These are phyloP conservation scores for Diarsia rubi DNA, from an alignment of 2,888 invertebrate species.

Conservation along the genomic window DNA sequence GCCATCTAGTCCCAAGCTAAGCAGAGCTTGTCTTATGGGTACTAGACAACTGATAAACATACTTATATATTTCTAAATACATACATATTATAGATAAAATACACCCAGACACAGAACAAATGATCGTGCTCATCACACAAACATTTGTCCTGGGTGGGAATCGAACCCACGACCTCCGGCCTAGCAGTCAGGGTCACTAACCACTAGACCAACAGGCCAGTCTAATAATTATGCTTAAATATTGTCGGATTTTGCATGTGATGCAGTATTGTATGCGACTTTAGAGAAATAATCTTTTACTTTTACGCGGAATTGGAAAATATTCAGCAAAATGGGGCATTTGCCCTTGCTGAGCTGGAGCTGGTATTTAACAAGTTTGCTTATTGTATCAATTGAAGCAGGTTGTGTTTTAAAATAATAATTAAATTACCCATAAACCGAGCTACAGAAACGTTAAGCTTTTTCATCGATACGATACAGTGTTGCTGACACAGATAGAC, in stretches of 20 bases:
- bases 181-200: too few species aligned
- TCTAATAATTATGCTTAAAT: conserved; percentile 38
- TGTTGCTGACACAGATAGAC: conserved; percentile 69
- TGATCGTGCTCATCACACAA: too few species aligned
- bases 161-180: too few species aligned
- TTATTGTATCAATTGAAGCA: conserved; percentile 3
- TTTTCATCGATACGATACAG: conserved; percentile 73
- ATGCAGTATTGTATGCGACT: conserved; percentile 6
- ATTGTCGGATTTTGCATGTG: conserved; percentile 12
- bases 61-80: too few species aligned
- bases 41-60: too few species aligned
- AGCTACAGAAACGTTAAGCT: conserved; percentile 6
- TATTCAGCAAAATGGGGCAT: not conserved
- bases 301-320: conserved; percentile 5
- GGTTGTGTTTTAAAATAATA: not conserved
- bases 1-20: too few species aligned
- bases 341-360: not conserved
- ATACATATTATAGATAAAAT: too few species aligned
- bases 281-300: not conserved
- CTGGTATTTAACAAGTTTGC: conserved; percentile 16
- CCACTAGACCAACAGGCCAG: too few species aligned
- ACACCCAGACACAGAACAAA: too few species aligned
- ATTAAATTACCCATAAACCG: not conserved
- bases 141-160: too few species aligned
- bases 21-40: too few species aligned